phyloP scores from a whole-genome alignment of 2,888 invertebrate genomes.

The Achlya flavicornis region DNA sequence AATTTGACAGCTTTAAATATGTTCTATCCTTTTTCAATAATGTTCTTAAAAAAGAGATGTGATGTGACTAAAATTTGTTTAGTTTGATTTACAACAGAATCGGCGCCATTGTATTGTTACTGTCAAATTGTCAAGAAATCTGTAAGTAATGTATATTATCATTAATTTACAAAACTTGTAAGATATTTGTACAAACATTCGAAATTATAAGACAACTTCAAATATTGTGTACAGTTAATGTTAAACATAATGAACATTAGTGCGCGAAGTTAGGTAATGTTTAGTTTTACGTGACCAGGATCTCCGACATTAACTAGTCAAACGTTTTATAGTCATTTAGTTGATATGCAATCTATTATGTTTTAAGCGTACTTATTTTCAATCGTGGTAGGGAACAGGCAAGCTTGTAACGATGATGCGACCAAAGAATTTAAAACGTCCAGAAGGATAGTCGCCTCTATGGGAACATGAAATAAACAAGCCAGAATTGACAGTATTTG shows the following conservation, averaged over 20 bases:
- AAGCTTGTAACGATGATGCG: too few species aligned
- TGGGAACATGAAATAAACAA: too few species aligned
- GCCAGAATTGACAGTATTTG: too few species aligned
- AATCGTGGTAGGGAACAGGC: slow-evolving; percentile 38
- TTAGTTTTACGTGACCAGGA: slow-evolving; percentile 29
- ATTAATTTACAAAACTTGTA: slow-evolving; percentile 8
- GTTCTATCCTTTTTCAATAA: too few species aligned
- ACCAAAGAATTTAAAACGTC: too few species aligned
- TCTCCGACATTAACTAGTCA: slow-evolving; percentile 81
- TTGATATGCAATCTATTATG: slow-evolving; percentile 52
- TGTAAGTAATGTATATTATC: slow-evolving; percentile 7
- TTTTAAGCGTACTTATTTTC: slow-evolving; percentile 42
- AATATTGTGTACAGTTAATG: slow-evolving; percentile 37
- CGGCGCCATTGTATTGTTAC: not conserved
- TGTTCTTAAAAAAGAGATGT: too few species aligned
- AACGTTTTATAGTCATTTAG: slow-evolving; percentile 63
- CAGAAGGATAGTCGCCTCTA: too few species aligned
- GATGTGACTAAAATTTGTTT: too few species aligned
- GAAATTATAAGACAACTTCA: slow-evolving; percentile 34
- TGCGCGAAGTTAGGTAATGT: slow-evolving; percentile 21
- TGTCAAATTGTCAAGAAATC: not conserved
- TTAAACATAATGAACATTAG: slow-evolving; percentile 23
- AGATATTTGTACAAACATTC: slow-evolving; percentile 13
- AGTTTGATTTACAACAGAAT: too few species aligned
- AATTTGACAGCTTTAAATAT: too few species aligned